phyloP scores from a whole-genome alignment of 1,140 invertebrate genomes.

The Radopholus similis region DNA sequence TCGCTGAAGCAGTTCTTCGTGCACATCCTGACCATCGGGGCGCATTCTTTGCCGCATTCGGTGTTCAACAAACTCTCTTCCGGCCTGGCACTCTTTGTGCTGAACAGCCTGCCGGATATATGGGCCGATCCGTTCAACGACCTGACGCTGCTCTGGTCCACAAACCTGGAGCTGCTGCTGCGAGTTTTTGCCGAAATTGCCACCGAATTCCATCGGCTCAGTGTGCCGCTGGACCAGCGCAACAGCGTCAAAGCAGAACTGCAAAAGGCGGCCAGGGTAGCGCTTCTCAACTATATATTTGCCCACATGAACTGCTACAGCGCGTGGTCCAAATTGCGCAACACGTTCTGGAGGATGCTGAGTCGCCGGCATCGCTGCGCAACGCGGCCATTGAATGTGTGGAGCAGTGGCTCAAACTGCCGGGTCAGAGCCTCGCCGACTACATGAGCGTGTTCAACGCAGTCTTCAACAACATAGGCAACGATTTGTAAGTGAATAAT shows the following conservation, averaged over 20 bases:
- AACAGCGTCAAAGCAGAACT: constrained; percentile 14
- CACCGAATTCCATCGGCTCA: constrained; percentile 12
- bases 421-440: background rate
- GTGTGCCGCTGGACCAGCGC: constrained; percentile 8
- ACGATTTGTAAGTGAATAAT: constrained; percentile 9
- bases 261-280: background rate
- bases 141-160: constrained; percentile 10
- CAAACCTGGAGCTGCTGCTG: constrained; percentile 11
- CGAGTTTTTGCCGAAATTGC: constrained; percentile 23
- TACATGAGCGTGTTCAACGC: constrained; percentile 9
- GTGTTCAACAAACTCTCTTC: constrained; percentile 19
- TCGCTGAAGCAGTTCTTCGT: constrained; percentile 11
- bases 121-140: constrained; percentile 10
- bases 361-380: constrained; percentile 5
- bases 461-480: constrained; percentile 9
- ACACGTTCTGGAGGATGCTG: constrained; percentile 3
- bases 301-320: background rate
- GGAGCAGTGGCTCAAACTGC: constrained; percentile 18
- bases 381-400: constrained; percentile 23
- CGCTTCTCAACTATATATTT: background rate
- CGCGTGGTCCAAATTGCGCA: constrained; percentile 13
- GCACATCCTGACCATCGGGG: background rate
- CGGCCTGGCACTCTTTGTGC: constrained; percentile 11
- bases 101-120: constrained; percentile 21
- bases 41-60: constrained; percentile 13